Evolutionary conservation across 2,888 invertebrate genomes (phyloP).

Genomic region (Trisateles emortualis): DNA sequence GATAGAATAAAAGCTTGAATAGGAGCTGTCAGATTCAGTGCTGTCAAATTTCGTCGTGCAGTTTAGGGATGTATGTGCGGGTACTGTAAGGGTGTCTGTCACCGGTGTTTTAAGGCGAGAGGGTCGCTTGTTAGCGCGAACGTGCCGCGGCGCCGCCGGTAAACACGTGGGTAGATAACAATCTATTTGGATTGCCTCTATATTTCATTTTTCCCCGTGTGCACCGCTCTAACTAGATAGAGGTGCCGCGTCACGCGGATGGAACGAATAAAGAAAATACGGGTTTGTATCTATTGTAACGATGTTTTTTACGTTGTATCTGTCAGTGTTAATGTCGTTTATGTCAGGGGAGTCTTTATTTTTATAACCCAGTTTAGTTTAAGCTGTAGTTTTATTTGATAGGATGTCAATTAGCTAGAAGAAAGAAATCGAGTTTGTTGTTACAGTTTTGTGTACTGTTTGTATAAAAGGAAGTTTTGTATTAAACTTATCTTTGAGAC

Average conservation of each 20-base stretch:
- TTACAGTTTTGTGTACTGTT: too few species aligned
- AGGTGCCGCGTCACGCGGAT: conserved; percentile 64
- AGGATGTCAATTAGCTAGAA: neutral
- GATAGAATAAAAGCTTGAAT: conserved; percentile 56
- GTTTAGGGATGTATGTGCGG: conserved; percentile 47
- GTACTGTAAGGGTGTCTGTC: conserved; percentile 66
- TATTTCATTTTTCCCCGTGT: conserved; percentile 86
- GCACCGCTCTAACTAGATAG: conserved; percentile 83
- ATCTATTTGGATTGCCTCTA: conserved; percentile 87
- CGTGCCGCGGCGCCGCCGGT: conserved; percentile 82
- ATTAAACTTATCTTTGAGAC: too few species aligned
- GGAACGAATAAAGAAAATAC: conserved; percentile 72
- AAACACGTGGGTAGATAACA: conserved; percentile 87
- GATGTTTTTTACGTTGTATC: conserved; percentile 54
- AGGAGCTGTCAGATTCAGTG: conserved; percentile 79
- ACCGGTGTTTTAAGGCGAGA: conserved; percentile 68
- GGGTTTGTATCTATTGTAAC: conserved; percentile 72
- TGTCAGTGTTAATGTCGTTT: conserved; percentile 30
- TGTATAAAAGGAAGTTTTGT: too few species aligned
- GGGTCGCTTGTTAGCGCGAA: conserved; percentile 82
- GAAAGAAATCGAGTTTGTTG: too few species aligned
- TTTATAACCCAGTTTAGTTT: neutral
- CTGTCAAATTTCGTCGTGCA: conserved; percentile 65
- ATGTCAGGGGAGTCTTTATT: conserved; percentile 20
- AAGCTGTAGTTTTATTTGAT: neutral